Evolutionary conservation across 2,888 invertebrate species (phyloP), one percentile per base, ranked within the genome.

Genomic region (Autographa gamma): DNA sequence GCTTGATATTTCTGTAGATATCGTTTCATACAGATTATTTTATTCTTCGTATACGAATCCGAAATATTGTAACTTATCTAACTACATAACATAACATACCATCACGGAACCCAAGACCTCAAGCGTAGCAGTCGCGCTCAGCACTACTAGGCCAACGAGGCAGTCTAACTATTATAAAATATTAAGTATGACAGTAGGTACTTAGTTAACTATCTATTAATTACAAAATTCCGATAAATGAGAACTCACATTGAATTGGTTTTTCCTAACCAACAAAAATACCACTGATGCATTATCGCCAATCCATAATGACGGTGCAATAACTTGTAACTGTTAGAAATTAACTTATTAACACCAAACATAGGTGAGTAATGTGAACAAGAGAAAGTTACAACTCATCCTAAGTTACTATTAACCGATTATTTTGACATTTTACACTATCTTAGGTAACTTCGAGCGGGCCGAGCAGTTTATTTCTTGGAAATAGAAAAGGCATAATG

Each of bases 371-470:
- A 13, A 13, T 13, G 25, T 25, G 25, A 13, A 56, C 54, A 25
- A 56, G 54, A 11, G 54, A 56, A 56, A 56, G 54, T 56, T 19
- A 6, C 54, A 56, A 56, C 54, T 56, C 54, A 54, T 25, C 54
- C 54, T 48, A 59, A 60, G 41, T 13, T 64, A 61, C 56, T 43
- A 9, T n/a, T 60, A 64, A 52, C 54, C 41, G 48, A 68, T 64
- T 72, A 76, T 62, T 75, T 75, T 76, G 62, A 72, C 64, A 68
- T 68, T 76, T 68, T 65, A 65, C 61, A 48, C 66, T 61, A 58
- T 63, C 60, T 59, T 76, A 66, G 18, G 58, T 73, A 52, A 66
- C 41, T 65, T 60, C n/a, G 52, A 31, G 8, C 32, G 38, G 48
- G 52, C 58, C n/a, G 52, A 31, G 8, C 32, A 38, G 52, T 61